These are phyloP conservation scores for Ploceus nigricollis DNA, from an alignment of 2,113 vertebrate genomes.

Conservation along the genomic window DNA sequence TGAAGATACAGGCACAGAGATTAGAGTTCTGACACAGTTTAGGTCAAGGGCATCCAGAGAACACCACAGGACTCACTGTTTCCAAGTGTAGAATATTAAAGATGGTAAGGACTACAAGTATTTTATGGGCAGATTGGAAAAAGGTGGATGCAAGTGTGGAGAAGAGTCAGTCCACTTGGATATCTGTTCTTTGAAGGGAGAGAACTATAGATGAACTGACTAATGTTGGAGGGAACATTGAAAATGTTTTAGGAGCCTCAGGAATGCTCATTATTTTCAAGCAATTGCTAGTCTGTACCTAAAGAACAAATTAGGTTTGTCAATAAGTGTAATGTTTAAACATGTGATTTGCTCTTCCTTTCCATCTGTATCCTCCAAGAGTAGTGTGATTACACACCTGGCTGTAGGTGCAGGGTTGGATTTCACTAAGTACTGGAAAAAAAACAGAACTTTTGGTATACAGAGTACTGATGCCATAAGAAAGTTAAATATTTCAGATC, in stretches of 20 bases:
- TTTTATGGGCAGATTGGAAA: not conserved
- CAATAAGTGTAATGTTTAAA: not conserved
- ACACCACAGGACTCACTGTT: not conserved
- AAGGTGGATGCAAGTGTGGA: not conserved
- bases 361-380: not conserved
- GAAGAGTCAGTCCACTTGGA: not conserved
- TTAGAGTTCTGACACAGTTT: not conserved
- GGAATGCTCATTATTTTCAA: not conserved
- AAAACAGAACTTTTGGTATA: not conserved
- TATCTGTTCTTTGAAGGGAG: not conserved
- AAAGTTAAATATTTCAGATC: not conserved
- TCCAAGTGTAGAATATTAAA: not conserved
- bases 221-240: not conserved
- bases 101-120: not conserved
- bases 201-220: not conserved
- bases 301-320: not conserved
- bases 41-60: not conserved
- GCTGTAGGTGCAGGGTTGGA: accelerated
- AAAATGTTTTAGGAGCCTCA: not conserved
- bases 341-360: not conserved
- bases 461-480: not conserved
- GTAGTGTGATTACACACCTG: not conserved
- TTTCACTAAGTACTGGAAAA: not conserved
- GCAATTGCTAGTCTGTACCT: not conserved
- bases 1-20: not conserved